Percentiles rank a stretch among this genome's conserved stretches.
Evolutionary conservation across 2,888 invertebrate species (phyloP).

Genomic region (Dascillus cervinus): DNA sequence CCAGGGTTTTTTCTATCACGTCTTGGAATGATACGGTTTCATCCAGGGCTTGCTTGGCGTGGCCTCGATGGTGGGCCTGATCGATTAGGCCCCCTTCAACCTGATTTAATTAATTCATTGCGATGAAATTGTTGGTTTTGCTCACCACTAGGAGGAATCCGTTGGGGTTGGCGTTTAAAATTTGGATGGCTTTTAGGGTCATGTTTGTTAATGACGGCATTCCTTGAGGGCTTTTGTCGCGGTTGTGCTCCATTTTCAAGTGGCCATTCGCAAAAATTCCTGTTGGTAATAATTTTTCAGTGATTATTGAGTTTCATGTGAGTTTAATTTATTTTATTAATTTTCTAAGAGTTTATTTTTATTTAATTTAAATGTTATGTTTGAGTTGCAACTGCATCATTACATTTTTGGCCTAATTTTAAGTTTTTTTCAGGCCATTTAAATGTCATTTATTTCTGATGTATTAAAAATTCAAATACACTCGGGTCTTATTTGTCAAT

Average conservation of each 20-base stretch:
- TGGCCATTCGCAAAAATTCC: conserved; percentile 78
- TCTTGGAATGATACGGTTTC: conserved; percentile 74
- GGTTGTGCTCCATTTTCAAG: conserved; percentile 63
- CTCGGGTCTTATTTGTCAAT: too few species aligned
- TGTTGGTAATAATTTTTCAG: conserved; percentile 3
- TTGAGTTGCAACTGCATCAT: too few species aligned
- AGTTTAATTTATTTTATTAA: too few species aligned
- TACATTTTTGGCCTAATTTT: too few species aligned
- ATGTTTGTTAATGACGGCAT: conserved; percentile 75
- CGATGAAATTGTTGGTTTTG: conserved; percentile 2
- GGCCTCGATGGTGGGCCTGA: conserved; percentile 77
- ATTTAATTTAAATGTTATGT: too few species aligned
- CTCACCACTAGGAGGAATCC: conserved; percentile 68
- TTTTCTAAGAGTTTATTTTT: too few species aligned
- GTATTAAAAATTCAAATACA: too few species aligned
- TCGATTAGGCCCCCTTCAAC: conserved; percentile 84
- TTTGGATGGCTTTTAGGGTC: conserved; percentile 68
- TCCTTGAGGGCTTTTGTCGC: conserved; percentile 55
- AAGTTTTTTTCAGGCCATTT: too few species aligned
- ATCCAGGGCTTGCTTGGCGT: conserved; percentile 65
- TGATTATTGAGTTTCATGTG: too few species aligned
- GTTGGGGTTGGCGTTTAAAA: conserved; percentile 55
- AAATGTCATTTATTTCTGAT: too few species aligned
- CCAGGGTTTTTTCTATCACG: conserved; percentile 61
- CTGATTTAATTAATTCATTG: conserved; percentile 33